Percentiles rank a stretch among this genome's conserved stretches.
phyloP scores from a whole-genome alignment of 2,113 vertebrate species.

The Festucalex cinctus region DNA sequence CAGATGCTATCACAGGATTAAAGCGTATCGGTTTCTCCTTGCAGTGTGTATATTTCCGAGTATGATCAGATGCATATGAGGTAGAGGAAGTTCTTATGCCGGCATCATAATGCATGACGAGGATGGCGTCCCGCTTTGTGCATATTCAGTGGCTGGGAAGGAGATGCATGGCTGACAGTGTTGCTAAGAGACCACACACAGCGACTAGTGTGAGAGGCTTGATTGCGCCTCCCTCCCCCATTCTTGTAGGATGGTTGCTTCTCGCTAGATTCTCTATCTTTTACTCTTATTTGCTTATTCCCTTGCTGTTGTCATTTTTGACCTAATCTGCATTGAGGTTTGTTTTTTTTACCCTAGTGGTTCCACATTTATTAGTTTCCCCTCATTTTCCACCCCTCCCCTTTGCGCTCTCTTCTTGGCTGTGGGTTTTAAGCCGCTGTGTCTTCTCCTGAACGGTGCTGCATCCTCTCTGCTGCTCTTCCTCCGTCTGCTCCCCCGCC shows the following conservation, averaged over 20 bases:
- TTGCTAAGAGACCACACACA: constrained; percentile 81
- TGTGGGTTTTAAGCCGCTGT: constrained; percentile 36
- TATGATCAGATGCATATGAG: constrained; percentile 19
- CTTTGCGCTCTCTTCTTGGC: constrained; percentile 32
- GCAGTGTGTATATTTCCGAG: not conserved
- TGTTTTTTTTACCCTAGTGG: constrained; percentile 19
- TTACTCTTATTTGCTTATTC: constrained; percentile 47
- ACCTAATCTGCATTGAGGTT: constrained; percentile 32
- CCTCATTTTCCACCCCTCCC: constrained; percentile 39
- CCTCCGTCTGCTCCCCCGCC: constrained; percentile 4
- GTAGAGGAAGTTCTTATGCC: constrained; percentile 18
- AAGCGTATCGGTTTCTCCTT: not conserved
- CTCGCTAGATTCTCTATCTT: constrained; percentile 47
- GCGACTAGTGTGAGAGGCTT: constrained; percentile 72
- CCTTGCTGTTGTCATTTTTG: constrained; percentile 19
- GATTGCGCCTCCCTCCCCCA: constrained; percentile 71
- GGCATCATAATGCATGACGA: constrained; percentile 37
- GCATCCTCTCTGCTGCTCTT: constrained; percentile 23
- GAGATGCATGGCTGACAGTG: constrained; percentile 71
- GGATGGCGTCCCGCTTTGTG: constrained; percentile 59
- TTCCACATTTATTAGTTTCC: constrained; percentile 35
- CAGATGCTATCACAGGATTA: constrained; percentile 15
- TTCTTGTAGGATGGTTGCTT: constrained; percentile 58
- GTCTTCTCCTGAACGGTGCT: constrained; percentile 22
- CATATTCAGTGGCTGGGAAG: constrained; percentile 62